These are phyloP conservation scores for Linnaemya tessellans DNA, from an alignment of 2,888 invertebrate genomes.

Conservation along the genomic window DNA sequence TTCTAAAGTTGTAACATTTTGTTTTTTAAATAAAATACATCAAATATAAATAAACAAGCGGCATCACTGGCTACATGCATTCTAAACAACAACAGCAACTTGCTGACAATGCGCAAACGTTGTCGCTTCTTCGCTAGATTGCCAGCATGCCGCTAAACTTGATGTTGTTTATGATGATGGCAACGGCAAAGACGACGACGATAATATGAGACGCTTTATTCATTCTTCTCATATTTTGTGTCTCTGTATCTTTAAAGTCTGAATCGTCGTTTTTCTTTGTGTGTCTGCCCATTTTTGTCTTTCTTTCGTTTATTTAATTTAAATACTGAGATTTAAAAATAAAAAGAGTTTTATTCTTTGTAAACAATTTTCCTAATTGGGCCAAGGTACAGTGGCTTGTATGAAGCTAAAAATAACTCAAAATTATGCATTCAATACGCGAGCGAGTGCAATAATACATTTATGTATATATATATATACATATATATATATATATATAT, in stretches of 20 bases:
- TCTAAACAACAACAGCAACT: constrained; percentile 22
- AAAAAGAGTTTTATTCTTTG: constrained; percentile 40
- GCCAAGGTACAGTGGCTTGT: constrained; percentile 69
- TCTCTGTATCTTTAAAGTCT: constrained; percentile 19
- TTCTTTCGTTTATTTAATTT: constrained; percentile 59
- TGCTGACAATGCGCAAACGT: constrained; percentile 61
- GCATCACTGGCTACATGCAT: background rate
- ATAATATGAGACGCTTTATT: constrained; percentile 39
- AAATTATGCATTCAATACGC: constrained; percentile 23
- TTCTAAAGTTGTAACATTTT: no score
- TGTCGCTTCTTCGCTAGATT: constrained; percentile 34
- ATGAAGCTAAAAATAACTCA: constrained; percentile 51
- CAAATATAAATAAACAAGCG: no score
- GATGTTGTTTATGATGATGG: constrained; percentile 14
- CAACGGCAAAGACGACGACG: constrained; percentile 17
- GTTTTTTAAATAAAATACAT: no score
- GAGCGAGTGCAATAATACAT: background rate
- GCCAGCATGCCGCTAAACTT: constrained; percentile 29
- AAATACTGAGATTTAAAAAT: constrained; percentile 51
- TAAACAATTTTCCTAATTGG: constrained; percentile 61
- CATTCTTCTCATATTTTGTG: constrained; percentile 32
- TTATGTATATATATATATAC: no score
- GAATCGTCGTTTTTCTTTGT: background rate
- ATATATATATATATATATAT: no score
- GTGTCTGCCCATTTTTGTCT: background rate